A percentile compares a stretch with the other conserved stretches of the same genome.
These are phyloP conservation scores for Gymnothorax javanicus DNA, from an alignment of 2,797 vertebrate species.

Conservation along the genomic window DNA sequence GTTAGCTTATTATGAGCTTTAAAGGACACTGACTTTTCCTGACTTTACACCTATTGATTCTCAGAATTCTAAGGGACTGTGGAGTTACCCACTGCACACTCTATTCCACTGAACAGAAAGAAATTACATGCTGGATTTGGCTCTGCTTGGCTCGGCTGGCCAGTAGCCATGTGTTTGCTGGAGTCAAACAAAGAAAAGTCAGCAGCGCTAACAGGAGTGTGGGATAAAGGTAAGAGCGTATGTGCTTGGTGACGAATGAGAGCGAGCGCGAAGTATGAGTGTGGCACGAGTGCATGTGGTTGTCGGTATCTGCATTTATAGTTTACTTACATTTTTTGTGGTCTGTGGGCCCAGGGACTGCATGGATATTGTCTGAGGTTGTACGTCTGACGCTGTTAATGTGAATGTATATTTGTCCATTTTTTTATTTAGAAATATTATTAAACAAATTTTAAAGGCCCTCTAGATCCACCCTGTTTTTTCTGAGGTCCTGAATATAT, in stretches of 20 bases:
- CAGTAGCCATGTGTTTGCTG: neutral
- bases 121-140: neutral
- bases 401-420: neutral
- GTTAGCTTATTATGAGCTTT: neutral
- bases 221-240: neutral
- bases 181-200: neutral
- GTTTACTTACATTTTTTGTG: neutral
- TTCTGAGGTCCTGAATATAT: too few species aligned
- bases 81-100: neutral
- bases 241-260: neutral
- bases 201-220: neutral
- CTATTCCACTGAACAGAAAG: neutral
- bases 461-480: too few species aligned
- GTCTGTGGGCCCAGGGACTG: neutral
- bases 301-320: neutral
- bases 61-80: neutral
- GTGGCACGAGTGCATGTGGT: neutral
- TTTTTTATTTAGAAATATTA: neutral
- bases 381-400: neutral
- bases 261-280: neutral
- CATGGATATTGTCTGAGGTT: neutral
- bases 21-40: neutral
- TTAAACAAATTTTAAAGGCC: too few species aligned
- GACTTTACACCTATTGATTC: neutral
- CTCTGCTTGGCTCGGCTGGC: neutral